Evolutionary conservation across 2,113 vertebrate species (phyloP).

Genomic region (Plotosus lineatus): DNA sequence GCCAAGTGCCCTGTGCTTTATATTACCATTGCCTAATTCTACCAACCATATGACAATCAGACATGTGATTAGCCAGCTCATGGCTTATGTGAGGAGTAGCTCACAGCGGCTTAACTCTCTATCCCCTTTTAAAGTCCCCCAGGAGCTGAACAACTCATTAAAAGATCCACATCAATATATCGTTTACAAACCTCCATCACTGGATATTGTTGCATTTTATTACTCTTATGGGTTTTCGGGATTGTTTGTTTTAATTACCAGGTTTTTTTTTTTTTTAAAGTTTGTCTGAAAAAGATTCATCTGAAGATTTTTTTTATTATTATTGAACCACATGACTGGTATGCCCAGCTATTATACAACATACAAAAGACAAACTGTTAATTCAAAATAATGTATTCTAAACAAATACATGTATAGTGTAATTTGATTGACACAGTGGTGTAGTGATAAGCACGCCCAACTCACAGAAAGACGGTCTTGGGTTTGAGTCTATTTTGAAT

Average conservation of each 20-base stretch:
- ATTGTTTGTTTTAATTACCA: neutral
- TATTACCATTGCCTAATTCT: neutral
- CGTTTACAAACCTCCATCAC: slow-evolving; percentile 4
- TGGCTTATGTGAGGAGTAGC: slow-evolving; percentile 3
- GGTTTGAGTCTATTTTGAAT: too few relatives aligned
- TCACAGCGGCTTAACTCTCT: neutral
- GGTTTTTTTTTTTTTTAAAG: neutral
- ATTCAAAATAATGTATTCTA: neutral
- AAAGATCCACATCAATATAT: slow-evolving; percentile 21
- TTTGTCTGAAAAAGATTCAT: neutral
- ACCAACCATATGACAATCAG: neutral
- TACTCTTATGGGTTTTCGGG: neutral
- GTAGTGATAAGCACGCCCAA: too few relatives aligned
- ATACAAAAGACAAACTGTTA: neutral
- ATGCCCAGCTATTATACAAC: neutral
- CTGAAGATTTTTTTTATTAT: neutral
- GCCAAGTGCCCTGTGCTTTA: neutral
- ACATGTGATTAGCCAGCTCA: neutral
- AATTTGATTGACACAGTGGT: too few relatives aligned
- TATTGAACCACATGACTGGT: neutral
- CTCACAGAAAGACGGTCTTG: too few relatives aligned
- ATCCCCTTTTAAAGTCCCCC: neutral
- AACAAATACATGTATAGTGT: too few relatives aligned
- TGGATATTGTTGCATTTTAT: neutral
- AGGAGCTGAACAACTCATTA: slow-evolving; percentile 5